These are phyloP conservation scores for Otolemur crassicaudatus DNA, from an alignment of 2,797 vertebrate species.

Conservation along the genomic window DNA sequence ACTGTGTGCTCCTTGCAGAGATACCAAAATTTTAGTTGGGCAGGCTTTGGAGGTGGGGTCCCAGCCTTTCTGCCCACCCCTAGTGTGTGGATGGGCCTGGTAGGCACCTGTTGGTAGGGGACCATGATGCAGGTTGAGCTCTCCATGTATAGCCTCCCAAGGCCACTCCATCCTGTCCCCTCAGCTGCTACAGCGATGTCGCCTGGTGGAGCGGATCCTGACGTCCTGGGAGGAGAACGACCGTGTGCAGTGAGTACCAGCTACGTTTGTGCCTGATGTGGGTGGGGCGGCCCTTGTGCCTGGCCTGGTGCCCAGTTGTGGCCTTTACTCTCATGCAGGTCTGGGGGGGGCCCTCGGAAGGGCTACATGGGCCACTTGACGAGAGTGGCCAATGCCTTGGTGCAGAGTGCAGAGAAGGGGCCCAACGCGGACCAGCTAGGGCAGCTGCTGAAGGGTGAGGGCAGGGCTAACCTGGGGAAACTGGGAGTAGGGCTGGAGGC, in stretches of 20 bases:
- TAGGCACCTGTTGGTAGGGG: neutral
- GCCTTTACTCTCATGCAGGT: conserved; percentile 65
- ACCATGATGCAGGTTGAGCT: neutral
- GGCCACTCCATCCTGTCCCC: rapidly evolving
- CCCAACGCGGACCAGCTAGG: conserved; percentile 82
- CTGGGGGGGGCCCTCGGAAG: conserved; percentile 83
- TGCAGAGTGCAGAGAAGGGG: conserved; percentile 86
- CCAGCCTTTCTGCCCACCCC: no score
- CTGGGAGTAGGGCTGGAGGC: rapidly evolving
- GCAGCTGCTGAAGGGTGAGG: conserved; percentile 85
- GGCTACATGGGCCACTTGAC: conserved; percentile 89
- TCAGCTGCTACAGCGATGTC: conserved; percentile 86
- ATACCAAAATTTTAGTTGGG: neutral
- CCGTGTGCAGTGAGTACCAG: conserved; percentile 82
- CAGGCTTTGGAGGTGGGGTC: neutral
- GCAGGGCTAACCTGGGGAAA: neutral
- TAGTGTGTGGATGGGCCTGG: neutral
- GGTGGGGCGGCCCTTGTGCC: neutral
- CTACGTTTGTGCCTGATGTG: rapidly evolving
- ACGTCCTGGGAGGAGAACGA: conserved; percentile 88
- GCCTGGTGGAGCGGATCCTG: conserved; percentile 85
- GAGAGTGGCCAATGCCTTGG: conserved; percentile 85
- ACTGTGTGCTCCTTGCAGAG: neutral
- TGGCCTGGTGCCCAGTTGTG: neutral
- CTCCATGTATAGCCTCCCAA: no score